These are phyloP conservation scores for Acrossocheilus wenchowensis DNA, from an alignment of 2,797 vertebrate species.

Conservation along the genomic window DNA sequence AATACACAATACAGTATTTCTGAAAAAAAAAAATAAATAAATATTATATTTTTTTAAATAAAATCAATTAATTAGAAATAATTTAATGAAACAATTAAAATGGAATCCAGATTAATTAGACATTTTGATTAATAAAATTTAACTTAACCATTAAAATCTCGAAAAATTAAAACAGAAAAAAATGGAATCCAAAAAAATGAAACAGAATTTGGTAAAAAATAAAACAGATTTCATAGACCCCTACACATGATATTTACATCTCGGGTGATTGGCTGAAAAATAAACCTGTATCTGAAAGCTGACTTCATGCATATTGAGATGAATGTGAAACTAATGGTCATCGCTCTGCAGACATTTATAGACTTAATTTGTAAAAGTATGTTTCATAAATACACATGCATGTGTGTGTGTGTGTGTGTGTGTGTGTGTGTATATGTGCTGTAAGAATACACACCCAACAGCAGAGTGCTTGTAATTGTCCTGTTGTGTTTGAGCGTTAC, in stretches of 20 bases:
- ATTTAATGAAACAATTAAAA: no score
- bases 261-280: neutral
- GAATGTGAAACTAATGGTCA: neutral
- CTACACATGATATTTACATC: neutral
- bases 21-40: neutral
- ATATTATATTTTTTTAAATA: no score
- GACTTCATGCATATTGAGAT: neutral
- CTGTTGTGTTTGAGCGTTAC: constrained; percentile 20
- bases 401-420: no score
- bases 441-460: neutral
- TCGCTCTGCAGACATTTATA: neutral
- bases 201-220: no score
- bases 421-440: neutral
- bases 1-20: neutral
- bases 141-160: no score
- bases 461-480: neutral
- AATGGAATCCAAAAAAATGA: no score
- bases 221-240: neutral
- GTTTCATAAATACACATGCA: neutral
- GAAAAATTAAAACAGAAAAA: neutral
- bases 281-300: neutral
- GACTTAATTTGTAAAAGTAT: neutral
- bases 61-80: no score
- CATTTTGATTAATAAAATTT: no score
- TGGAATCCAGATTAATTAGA: no score